Conservation (phyloP, 2,888 invertebrate species). For the Dorcus parallelipipedus region DNA sequence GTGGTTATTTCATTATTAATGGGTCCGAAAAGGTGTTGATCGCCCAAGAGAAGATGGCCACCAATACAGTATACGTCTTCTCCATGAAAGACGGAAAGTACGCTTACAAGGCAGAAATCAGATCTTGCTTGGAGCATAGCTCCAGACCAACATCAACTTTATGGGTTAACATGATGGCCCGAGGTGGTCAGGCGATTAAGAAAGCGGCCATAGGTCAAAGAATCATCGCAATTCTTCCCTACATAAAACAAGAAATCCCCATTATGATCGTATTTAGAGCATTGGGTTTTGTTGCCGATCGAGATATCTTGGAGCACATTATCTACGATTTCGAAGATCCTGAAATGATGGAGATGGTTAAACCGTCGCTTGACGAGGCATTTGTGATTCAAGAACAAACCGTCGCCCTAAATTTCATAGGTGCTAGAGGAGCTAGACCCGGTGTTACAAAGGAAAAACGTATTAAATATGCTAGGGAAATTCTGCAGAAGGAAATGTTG, state of each 20-base stretch:
- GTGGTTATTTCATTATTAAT: conserved; percentile 99
- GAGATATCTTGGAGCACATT: conserved; percentile 98
- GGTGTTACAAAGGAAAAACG: conserved; percentile 99
- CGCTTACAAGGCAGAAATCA: conserved; percentile 96
- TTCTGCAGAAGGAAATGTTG: conserved; percentile 99
- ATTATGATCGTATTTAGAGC: conserved; percentile 99
- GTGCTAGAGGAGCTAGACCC: conserved; percentile 93
- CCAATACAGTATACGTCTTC: conserved; percentile 99
- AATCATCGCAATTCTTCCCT: conserved; percentile 96
- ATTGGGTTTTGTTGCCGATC: conserved; percentile 92
- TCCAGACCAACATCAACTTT: conserved; percentile 95
- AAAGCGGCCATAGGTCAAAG: conserved; percentile 98
- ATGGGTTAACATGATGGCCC: conserved; percentile 99
- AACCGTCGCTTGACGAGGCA: conserved; percentile 98
- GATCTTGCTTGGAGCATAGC: conserved; percentile 89
- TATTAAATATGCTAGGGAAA: conserved; percentile 98
- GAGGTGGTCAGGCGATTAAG: conserved; percentile 97
- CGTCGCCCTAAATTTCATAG: conserved; percentile 98
- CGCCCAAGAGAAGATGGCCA: conserved; percentile 99
- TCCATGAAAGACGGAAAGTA: conserved; percentile 99
- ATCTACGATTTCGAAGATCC: conserved; percentile 99
- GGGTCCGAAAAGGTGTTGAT: conserved; percentile 93
- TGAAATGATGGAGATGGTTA: conserved; percentile 99
- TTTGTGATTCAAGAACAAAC: conserved; percentile 99
- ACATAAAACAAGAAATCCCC: conserved; percentile 99